Conservation (phyloP, 1,140 invertebrate species). For the Eriosoma lanigerum region DNA sequence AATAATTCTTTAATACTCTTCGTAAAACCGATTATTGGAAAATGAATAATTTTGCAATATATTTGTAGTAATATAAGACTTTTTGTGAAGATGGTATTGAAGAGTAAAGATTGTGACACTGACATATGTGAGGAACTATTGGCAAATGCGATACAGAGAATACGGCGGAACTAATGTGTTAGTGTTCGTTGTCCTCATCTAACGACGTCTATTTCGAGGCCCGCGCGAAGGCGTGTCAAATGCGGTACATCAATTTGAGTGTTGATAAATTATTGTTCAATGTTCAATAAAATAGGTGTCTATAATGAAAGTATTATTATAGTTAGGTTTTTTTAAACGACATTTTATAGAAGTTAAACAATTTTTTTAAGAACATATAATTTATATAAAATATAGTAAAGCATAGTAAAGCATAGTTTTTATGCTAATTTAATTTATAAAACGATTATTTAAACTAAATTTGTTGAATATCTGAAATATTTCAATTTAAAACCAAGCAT, state of each 20-base stretch:
- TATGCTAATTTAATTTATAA: not conserved
- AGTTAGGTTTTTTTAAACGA: constrained; percentile 28
- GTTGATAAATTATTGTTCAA: constrained; percentile 51
- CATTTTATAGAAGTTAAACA: not conserved
- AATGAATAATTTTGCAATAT: constrained; percentile 18
- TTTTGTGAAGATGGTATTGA: not conserved
- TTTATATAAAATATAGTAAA: not conserved
- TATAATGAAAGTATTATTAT: constrained; percentile 29
- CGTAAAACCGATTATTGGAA: not conserved
- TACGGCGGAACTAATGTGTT: constrained; percentile 33
- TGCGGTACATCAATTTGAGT: constrained; percentile 44
- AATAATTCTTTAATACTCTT: not conserved
- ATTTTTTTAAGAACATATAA: not conserved
- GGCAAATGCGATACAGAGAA: not conserved
- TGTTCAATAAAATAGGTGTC: constrained; percentile 47
- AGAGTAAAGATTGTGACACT: not conserved
- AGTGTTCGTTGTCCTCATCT: constrained; percentile 35
- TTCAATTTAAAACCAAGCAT: no score
- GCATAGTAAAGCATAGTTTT: not conserved
- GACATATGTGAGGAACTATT: constrained; percentile 22
- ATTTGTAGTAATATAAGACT: not conserved
- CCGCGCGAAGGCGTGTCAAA: constrained; percentile 45
- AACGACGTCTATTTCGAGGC: not conserved
- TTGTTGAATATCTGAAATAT: no score
- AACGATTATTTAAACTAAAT: not conserved